Conservation (phyloP, 2,797 vertebrate genomes). For the Darevskia mixta region DNA sequence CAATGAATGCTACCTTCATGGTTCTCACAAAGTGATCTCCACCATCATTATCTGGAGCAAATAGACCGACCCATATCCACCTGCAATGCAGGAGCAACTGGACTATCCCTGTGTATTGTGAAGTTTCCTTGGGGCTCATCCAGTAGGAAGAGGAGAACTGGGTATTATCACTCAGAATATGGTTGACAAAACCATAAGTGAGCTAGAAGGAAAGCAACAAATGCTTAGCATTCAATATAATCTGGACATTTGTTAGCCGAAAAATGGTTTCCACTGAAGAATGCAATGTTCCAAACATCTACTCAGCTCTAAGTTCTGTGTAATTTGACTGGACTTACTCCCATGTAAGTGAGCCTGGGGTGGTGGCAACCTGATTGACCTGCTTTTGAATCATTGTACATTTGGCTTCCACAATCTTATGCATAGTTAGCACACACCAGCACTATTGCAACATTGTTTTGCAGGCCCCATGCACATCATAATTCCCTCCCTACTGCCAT, state of each 20-base stretch:
- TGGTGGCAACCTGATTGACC: too few relatives aligned
- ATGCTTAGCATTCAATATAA: background rate
- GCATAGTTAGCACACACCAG: too few relatives aligned
- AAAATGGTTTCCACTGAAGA: background rate
- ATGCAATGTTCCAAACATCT: too few relatives aligned
- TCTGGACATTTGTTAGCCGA: background rate
- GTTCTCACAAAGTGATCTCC: constrained; percentile 9
- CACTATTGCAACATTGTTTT: too few relatives aligned
- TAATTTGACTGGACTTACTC: background rate
- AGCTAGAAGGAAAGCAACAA: constrained; percentile 1
- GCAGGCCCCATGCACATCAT: too few relatives aligned
- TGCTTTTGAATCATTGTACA: too few relatives aligned
- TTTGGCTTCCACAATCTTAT: too few relatives aligned
- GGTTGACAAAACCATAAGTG: constrained; percentile 9
- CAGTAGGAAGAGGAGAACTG: constrained; percentile 18
- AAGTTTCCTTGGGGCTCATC: constrained; percentile 26
- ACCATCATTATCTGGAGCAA: background rate
- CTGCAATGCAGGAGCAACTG: constrained; percentile 11
- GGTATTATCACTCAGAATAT: background rate
- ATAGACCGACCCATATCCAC: background rate
- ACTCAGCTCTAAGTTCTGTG: background rate
- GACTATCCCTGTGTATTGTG: constrained; percentile 6
- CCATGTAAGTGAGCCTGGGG: too few relatives aligned
- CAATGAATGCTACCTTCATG: background rate
- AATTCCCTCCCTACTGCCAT: too few relatives aligned